Evolutionary conservation across 2,888 invertebrate species (phyloP).

Genomic region (Andrena haemorrhoa): DNA sequence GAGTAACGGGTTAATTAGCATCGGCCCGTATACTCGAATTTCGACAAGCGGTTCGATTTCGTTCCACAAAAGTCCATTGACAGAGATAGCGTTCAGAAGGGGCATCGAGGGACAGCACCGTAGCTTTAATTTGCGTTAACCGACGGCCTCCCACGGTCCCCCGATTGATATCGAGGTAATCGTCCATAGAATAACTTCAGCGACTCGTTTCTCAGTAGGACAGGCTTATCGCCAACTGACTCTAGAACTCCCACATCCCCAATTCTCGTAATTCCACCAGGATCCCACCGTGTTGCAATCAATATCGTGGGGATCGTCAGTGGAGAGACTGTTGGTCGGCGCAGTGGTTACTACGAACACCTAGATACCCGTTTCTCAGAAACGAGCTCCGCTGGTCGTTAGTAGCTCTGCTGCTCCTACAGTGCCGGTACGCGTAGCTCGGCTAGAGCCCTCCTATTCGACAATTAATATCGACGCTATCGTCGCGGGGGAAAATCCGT

Average conservation of each 20-base stretch:
- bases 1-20: not conserved
- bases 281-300: too few species aligned
- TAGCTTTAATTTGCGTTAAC: not conserved
- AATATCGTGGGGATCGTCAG: too few species aligned
- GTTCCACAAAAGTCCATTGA: too few species aligned
- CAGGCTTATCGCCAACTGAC: not conserved
- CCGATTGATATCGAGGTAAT: not conserved
- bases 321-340: too few species aligned
- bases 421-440: not conserved
- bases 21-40: not conserved
- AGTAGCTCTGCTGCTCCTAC: not conserved
- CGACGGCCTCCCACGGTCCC: not conserved
- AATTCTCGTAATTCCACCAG: not conserved
- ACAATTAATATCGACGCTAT: constrained; percentile 51
- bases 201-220: constrained; percentile 16
- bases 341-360: not conserved
- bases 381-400: not conserved
- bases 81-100: too few species aligned
- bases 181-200: not conserved
- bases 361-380: not conserved
- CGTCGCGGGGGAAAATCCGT: constrained; percentile 47
- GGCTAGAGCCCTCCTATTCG: not conserved
- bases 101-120: too few species aligned
- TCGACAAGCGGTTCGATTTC: too few species aligned
- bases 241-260: not conserved